Evolutionary conservation across 2,113 vertebrate species (phyloP).

Genomic region (Ceyx margarethae): DNA sequence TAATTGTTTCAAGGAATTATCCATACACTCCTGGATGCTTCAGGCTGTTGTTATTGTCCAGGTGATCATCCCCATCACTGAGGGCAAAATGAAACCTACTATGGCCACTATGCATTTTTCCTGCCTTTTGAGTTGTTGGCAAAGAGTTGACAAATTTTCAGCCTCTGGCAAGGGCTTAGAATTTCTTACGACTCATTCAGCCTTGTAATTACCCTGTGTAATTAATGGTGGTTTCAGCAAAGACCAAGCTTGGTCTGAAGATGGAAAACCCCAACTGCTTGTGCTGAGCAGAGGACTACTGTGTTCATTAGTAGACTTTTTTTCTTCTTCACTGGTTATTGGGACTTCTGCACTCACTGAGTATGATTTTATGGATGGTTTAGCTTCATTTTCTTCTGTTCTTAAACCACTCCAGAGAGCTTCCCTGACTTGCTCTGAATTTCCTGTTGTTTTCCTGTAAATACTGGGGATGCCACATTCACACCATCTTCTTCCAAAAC

Average conservation of each 20-base stretch:
- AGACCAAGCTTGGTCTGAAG: not conserved
- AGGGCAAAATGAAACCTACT: not conserved
- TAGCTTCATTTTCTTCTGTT: not conserved
- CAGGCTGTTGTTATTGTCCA: not conserved
- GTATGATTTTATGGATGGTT: not conserved
- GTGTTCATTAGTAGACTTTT: not conserved
- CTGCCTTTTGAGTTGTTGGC: not conserved
- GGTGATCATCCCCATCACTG: not conserved
- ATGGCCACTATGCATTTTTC: not conserved
- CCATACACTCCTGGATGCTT: not conserved
- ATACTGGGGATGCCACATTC: not conserved
- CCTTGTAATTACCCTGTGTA: not conserved
- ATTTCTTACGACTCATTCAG: not conserved
- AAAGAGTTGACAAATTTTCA: not conserved
- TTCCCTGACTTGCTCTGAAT: not conserved
- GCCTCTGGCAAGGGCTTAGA: not conserved
- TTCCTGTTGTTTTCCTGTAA: not conserved
- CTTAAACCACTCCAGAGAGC: not conserved
- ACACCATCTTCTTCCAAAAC: not conserved
- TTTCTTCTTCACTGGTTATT: not conserved
- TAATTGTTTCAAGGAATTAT: not conserved
- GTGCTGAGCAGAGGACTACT: not conserved
- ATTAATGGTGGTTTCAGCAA: not conserved
- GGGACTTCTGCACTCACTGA: not conserved
- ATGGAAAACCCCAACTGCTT: not conserved